Conservation (phyloP, 1,140 invertebrate genomes). For the Ganaspis sp. region DNA sequence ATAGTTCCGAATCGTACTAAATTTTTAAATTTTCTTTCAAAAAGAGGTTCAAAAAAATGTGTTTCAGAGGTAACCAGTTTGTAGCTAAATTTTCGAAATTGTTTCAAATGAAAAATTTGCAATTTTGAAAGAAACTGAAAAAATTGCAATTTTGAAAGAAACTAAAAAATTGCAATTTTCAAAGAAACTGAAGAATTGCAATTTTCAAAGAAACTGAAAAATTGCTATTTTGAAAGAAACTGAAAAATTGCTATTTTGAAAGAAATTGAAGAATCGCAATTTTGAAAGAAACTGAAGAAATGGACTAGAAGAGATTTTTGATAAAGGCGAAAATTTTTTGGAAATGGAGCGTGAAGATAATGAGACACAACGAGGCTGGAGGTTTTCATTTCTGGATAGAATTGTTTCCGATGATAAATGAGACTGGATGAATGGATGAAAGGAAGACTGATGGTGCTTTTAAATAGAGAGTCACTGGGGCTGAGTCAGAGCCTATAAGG, state of each 20-base stretch:
- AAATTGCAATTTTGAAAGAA: not conserved
- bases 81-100: too few relatives aligned
- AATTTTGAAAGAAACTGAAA: too few relatives aligned
- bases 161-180: too few relatives aligned
- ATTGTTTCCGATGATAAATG: conserved; percentile 1
- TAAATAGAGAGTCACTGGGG: conserved; percentile 56
- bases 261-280: too few relatives aligned
- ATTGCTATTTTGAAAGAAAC: too few relatives aligned
- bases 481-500: conserved; percentile 65
- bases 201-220: too few relatives aligned
- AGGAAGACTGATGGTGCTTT: not conserved
- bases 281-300: not conserved
- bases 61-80: too few relatives aligned
- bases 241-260: too few relatives aligned
- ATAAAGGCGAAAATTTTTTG: not conserved
- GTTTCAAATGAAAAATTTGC: too few relatives aligned
- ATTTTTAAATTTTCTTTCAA: too few relatives aligned
- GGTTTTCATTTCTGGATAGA: conserved; percentile 10
- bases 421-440: conserved; percentile 44
- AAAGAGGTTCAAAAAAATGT: too few relatives aligned
- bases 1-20: too few relatives aligned
- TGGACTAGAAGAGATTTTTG: not conserved
- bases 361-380: not conserved
- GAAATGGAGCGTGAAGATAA: not conserved
- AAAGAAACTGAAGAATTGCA: not conserved